Conservation (phyloP, 2,888 invertebrate species). For the Heliconius hortense region DNA sequence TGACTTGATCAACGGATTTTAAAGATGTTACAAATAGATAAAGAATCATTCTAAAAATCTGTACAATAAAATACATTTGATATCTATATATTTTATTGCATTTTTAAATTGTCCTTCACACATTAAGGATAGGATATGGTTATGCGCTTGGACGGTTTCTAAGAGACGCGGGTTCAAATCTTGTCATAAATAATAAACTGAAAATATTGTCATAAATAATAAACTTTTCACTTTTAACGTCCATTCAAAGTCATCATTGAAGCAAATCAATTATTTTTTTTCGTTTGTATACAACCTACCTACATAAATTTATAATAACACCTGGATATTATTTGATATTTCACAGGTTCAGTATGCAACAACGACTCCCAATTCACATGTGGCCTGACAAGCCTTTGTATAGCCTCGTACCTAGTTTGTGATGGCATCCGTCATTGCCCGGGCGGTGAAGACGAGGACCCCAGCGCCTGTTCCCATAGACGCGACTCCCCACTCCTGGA, state of each 20-base stretch:
- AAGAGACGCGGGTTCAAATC: background rate
- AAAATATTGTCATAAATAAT: no score
- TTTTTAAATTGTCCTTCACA: background rate
- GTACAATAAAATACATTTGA: background rate
- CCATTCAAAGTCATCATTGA: background rate
- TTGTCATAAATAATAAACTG: background rate
- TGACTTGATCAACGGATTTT: background rate
- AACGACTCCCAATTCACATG: conserved; percentile 70
- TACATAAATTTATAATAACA: no score
- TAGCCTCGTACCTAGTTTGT: conserved; percentile 85
- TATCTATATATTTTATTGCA: background rate
- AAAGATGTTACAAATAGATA: background rate
- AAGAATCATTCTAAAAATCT: background rate
- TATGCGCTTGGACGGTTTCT: background rate
- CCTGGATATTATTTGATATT: background rate
- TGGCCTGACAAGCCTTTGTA: conserved; percentile 79
- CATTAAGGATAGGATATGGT: background rate
- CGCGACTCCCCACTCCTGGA: conserved; percentile 72
- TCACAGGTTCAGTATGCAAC: conserved; percentile 67
- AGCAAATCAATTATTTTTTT: background rate
- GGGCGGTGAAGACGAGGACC: conserved; percentile 82
- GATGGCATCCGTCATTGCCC: conserved; percentile 86
- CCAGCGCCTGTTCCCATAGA: conserved; percentile 63
- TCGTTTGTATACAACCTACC: background rate
- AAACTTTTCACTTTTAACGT: no score